Percentiles rank a stretch among this genome's conserved stretches.
Conservation (phyloP, 2,113 vertebrate species). For the Trochalopteron elliotii region DNA sequence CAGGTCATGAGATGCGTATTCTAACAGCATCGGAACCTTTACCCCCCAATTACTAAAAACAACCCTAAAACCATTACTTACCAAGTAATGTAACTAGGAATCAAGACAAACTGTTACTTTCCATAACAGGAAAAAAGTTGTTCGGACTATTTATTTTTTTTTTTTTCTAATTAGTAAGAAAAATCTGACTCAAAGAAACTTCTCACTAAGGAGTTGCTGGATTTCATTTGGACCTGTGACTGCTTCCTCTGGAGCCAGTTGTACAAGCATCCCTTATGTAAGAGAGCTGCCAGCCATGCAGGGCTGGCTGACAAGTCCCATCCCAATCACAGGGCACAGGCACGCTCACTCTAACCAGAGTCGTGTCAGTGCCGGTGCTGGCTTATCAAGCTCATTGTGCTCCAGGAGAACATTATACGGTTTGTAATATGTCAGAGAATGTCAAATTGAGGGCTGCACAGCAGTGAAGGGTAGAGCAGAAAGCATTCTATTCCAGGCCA, state of each 20-base stretch:
- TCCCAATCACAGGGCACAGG: not conserved
- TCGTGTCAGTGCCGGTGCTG: not conserved
- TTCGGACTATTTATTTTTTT: not conserved
- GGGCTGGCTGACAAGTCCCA: conserved; percentile 25
- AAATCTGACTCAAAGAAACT: not conserved
- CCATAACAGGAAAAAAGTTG: not conserved
- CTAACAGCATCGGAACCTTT: not conserved
- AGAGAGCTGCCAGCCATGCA: not conserved
- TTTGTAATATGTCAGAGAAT: conserved; percentile 57
- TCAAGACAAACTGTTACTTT: conserved; percentile 23
- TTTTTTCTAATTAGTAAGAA: not conserved
- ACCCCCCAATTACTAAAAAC: conserved; percentile 17
- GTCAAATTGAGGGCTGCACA: conserved; percentile 54
- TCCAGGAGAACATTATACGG: conserved; percentile 48
- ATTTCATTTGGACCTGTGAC: not conserved
- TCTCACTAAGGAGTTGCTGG: not conserved
- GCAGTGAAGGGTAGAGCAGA: conserved; percentile 56
- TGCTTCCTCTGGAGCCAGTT: not conserved
- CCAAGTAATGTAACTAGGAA: not conserved
- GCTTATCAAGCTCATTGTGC: conserved; percentile 34
- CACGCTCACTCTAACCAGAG: not conserved
- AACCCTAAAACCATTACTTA: not conserved
- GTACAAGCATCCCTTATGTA: conserved; percentile 15
- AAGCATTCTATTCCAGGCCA: conserved; percentile 68
- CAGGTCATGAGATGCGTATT: not conserved